A percentile compares a stretch with the other conserved stretches of the same genome.
phyloP scores from a whole-genome alignment of 1,140 invertebrate species.

The Hyposmocoma kahamanoa region DNA sequence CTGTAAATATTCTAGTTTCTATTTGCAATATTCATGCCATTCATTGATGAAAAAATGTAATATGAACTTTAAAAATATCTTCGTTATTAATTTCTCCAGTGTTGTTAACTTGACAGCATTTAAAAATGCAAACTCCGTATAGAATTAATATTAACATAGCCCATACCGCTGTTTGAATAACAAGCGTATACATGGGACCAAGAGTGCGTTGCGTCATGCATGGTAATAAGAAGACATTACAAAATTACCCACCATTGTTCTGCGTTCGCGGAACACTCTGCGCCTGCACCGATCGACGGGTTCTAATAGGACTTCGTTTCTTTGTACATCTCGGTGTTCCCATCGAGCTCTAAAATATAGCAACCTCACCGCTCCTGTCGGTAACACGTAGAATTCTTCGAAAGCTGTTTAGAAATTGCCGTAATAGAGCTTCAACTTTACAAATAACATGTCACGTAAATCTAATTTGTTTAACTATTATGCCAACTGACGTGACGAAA shows the following conservation, averaged over 20 bases:
- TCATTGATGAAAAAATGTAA: constrained; percentile 24
- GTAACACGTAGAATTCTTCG: no score
- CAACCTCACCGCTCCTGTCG: no score
- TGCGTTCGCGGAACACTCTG: constrained; percentile 57
- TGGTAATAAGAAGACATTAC: constrained; percentile 68
- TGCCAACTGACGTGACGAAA: no score
- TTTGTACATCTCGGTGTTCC: constrained; percentile 47
- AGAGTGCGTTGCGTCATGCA: constrained; percentile 57
- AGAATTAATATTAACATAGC: constrained; percentile 42
- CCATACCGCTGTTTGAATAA: constrained; percentile 47
- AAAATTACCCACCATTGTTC: constrained; percentile 69
- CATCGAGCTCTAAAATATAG: constrained; percentile 36
- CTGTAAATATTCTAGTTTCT: no score
- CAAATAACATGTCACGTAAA: no score
- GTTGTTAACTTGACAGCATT: no score
- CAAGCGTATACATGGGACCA: constrained; percentile 33
- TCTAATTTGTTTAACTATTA: no score
- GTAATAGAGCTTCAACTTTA: no score
- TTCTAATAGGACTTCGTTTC: constrained; percentile 42
- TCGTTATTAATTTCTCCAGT: no score
- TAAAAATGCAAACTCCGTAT: constrained; percentile 30
- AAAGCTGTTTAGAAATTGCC: no score
- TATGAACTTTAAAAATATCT: no score
- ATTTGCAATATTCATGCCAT: no score
- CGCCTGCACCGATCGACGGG: constrained; percentile 34